Evolutionary conservation across 2,888 invertebrate species (phyloP).

Genomic region (Leptinotarsa tumamoca): DNA sequence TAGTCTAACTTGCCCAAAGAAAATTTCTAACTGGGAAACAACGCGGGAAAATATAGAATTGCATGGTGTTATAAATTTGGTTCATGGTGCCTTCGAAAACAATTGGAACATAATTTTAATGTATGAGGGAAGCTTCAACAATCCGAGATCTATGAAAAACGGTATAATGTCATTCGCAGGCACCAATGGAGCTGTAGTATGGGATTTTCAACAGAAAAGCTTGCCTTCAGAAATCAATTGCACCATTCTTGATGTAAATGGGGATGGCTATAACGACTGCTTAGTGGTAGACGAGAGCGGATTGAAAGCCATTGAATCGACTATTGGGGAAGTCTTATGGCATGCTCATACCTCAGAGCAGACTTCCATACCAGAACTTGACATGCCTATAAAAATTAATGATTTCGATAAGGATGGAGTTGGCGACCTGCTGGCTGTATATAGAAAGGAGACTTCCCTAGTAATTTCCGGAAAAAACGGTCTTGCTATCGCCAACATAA

Average conservation of each 20-base stretch:
- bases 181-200: constrained; percentile 77
- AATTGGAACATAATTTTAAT: constrained; percentile 80
- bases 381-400: constrained; percentile 78
- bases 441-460: constrained; percentile 69
- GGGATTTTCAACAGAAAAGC: constrained; percentile 78
- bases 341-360: constrained; percentile 71
- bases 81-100: constrained; percentile 73
- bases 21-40: constrained; percentile 77
- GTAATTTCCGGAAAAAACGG: constrained; percentile 80
- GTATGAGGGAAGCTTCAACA: constrained; percentile 77
- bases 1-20: constrained; percentile 75
- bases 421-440: constrained; percentile 75
- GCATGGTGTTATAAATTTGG: constrained; percentile 77
- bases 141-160: constrained; percentile 67
- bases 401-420: constrained; percentile 81
- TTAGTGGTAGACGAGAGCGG: constrained; percentile 80
- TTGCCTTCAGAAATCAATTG: constrained; percentile 82
- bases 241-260: constrained; percentile 78
- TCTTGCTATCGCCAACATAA: constrained; percentile 73
- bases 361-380: constrained; percentile 71
- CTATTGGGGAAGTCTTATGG: constrained; percentile 73
- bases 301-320: constrained; percentile 72
- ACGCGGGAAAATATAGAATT: constrained; percentile 78
- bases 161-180: constrained; percentile 54
- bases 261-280: constrained; percentile 80